Conservation (phyloP, 2,797 vertebrate genomes). For the Sebastes kiyomatsui region DNA sequence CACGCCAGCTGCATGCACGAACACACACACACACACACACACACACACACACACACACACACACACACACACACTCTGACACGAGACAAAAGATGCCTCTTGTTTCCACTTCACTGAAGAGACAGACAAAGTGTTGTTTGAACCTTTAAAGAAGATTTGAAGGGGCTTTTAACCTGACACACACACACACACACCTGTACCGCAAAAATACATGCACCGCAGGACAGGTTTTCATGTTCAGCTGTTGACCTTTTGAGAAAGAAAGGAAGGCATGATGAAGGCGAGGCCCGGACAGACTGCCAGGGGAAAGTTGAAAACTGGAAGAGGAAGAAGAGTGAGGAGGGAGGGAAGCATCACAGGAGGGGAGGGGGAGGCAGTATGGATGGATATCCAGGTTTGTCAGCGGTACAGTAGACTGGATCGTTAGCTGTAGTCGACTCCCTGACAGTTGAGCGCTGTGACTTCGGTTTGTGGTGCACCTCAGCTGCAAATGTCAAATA, state of each 20-base stretch:
- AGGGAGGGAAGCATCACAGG: not conserved
- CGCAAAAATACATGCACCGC: conserved; percentile 12
- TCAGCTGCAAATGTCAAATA: not conserved
- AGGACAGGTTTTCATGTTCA: conserved; percentile 50
- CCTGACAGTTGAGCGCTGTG: not conserved
- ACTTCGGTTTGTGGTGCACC: not conserved
- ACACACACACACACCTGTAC: not conserved
- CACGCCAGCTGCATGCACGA: not conserved
- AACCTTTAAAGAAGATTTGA: conserved; percentile 43
- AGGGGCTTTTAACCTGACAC: conserved; percentile 44
- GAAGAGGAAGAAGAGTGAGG: not conserved
- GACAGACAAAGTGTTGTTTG: conserved; percentile 49
- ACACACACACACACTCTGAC: not conserved
- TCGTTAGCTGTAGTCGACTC: not conserved
- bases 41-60: not conserved
- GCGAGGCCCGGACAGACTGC: not conserved
- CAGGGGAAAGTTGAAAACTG: conserved; percentile 2
- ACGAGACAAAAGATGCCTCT: conserved; percentile 37
- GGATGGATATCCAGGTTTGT: not conserved
- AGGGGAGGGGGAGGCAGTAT: not conserved
- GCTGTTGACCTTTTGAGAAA: conserved; percentile 58
- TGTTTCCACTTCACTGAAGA: conserved; percentile 47
- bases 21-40: not conserved
- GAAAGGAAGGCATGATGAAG: conserved; percentile 42
- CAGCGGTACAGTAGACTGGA: not conserved